Conservation (phyloP, 2,113 vertebrate species). For the Apodemus speciosus region DNA sequence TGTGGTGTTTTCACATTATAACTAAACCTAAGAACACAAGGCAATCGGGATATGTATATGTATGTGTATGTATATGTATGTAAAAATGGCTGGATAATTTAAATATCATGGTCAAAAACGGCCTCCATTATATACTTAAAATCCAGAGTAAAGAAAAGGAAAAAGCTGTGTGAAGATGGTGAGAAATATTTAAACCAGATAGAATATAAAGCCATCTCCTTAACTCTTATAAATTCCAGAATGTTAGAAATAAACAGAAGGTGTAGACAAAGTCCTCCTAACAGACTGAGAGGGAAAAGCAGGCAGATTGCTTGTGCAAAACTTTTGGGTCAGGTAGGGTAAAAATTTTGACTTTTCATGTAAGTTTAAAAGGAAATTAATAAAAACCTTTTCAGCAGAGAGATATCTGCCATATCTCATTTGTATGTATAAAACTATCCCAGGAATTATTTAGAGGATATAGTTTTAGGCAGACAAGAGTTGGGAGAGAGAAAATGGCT, state of each 20-base stretch:
- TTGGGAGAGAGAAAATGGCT: background rate
- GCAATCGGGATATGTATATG: background rate
- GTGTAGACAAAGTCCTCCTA: fast-evolving
- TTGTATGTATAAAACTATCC: background rate
- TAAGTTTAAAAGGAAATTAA: background rate
- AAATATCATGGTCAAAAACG: background rate
- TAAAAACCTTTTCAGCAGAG: background rate
- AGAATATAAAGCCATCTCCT: background rate
- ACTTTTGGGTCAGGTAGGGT: background rate
- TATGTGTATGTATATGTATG: background rate
- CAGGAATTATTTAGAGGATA: background rate
- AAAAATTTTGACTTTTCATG: background rate
- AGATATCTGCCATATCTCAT: background rate
- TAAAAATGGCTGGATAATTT: background rate
- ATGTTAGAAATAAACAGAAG: background rate
- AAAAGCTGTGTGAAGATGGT: background rate
- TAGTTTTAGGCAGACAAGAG: background rate
- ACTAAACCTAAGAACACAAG: background rate
- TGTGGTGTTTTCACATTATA: background rate
- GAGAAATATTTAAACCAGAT: background rate
- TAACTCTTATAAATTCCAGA: background rate
- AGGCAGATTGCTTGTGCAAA: background rate
- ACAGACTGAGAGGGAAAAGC: background rate
- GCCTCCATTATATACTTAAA: background rate
- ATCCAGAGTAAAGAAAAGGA: background rate